Evolutionary conservation across 64 coral and sea anemone species (phyloP), one percentile per base, ranked within the genome.

Genomic region (Porites australiensis): DNA sequence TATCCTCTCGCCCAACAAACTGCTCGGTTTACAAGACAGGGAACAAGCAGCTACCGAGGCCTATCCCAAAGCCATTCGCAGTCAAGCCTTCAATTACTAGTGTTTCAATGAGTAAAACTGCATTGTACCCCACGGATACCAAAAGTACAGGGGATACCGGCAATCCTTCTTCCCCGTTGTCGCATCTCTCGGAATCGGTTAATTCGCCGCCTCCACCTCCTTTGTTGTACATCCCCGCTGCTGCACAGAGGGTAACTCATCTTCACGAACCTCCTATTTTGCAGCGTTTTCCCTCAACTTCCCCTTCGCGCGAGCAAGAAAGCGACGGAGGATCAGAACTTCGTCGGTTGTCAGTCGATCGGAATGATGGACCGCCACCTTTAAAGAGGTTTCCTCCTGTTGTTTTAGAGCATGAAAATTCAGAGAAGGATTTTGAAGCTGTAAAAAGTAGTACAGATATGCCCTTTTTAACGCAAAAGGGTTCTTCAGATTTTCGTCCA

Each of bases 241-340:
- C 92, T 13, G 95, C 95, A 46, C 92, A 94, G 70, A 91, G 90
- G 59, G 92, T 97, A 16, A 98, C 95, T 4, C 95, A 98, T 77
- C 82, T 98, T 9, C 95, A 94, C 15, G 95, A 88, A 3, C 95
- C 95, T 21, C 95, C 95, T 15, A 93, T 86, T 47, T 77, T 98
- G 6, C 84, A 98, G 82, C 83, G 95, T 13, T 77, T 88, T 37
- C 93, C 93, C 11, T 82, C 87, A 5, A 55, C 79, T 27, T 77
- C 87, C 15, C 63, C 47, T 67, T 65, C 12, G 6, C 48, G 61
- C 16, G 70, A 83, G 9, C 70, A 55, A 67, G 87, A 94, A 69
- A 83, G 48, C 18, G 19, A 6, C 13, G 50, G 23, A 57, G 11
- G 8, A 44, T 64, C 48, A 57, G 58, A 89, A 14, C 46, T 7